phyloP scores from a whole-genome alignment of 2,888 invertebrate species.

The Cataglyphis cursor region DNA sequence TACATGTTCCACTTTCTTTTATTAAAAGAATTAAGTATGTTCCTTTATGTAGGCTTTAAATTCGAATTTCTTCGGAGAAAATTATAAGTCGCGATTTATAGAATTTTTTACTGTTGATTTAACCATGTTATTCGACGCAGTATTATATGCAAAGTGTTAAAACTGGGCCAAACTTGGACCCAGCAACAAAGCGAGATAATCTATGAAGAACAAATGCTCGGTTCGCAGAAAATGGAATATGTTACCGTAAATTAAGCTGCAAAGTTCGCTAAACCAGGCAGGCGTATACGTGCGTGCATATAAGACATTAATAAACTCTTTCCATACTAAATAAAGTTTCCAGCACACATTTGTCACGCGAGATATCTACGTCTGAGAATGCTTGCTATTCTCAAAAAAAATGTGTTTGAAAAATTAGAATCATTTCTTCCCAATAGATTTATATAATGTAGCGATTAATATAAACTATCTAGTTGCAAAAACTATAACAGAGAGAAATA shows the following conservation, averaged over 20 bases:
- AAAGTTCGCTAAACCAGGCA: slow-evolving; percentile 30
- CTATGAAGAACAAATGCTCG: slow-evolving; percentile 69
- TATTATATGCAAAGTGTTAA: slow-evolving; percentile 21
- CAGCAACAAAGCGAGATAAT: slow-evolving; percentile 67
- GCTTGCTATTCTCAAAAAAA: not conserved
- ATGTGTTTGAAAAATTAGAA: not conserved
- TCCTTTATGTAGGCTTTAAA: not conserved
- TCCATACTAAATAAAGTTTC: slow-evolving; percentile 21
- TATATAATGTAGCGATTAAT: not conserved
- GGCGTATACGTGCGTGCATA: slow-evolving; percentile 23
- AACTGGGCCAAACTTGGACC: slow-evolving; percentile 44
- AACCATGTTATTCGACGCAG: not conserved
- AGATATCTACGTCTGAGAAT: slow-evolving; percentile 10
- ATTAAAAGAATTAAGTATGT: slow-evolving; percentile 6
- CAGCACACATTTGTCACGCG: slow-evolving; percentile 30
- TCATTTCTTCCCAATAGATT: not conserved
- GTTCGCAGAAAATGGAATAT: slow-evolving; percentile 65
- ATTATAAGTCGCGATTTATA: not conserved
- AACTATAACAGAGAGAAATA: not conserved
- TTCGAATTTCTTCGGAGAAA: not conserved
- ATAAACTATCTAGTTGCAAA: not conserved
- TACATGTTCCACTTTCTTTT: not conserved
- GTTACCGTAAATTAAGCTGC: slow-evolving; percentile 3
- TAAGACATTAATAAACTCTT: slow-evolving; percentile 48
- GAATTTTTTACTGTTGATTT: slow-evolving; percentile 3